Percentiles rank a stretch among this genome's conserved stretches.
phyloP scores from a whole-genome alignment of 2,888 invertebrate species.

The Hymenopus coronatus region DNA sequence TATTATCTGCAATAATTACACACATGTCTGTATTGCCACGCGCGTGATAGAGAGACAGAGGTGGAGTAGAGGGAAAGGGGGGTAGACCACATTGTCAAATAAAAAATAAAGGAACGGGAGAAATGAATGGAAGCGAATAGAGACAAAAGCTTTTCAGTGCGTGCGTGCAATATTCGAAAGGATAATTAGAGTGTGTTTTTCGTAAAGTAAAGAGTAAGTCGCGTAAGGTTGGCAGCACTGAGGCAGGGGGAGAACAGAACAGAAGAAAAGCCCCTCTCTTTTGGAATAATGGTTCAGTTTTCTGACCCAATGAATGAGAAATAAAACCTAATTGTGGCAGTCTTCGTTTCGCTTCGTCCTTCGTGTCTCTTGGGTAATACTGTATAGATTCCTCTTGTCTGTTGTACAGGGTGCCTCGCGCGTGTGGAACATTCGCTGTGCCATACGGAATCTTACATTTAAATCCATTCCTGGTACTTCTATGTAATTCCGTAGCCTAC shows the following conservation, averaged over 20 bases:
- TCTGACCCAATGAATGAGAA: conserved; percentile 29
- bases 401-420: background rate
- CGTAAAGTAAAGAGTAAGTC: background rate
- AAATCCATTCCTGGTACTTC: too few species aligned
- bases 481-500: too few species aligned
- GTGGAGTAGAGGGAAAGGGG: background rate
- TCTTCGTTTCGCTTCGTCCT: background rate
- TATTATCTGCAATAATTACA: background rate
- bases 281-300: conserved; percentile 24
- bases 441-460: too few species aligned
- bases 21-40: background rate
- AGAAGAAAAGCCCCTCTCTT: background rate
- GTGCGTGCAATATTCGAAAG: background rate
- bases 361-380: background rate
- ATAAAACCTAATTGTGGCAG: conserved; percentile 25
- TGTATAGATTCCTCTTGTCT: background rate
- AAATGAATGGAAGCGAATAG: background rate
- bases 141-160: background rate
- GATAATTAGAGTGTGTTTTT: background rate
- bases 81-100: background rate
- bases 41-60: background rate
- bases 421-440: too few species aligned
- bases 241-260: background rate
- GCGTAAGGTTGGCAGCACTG: background rate
- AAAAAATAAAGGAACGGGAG: background rate